Evolutionary conservation across 2,797 vertebrate genomes (phyloP), one percentile per base, ranked within the genome.

Genomic region (Dendrocincla fuliginosa): DNA sequence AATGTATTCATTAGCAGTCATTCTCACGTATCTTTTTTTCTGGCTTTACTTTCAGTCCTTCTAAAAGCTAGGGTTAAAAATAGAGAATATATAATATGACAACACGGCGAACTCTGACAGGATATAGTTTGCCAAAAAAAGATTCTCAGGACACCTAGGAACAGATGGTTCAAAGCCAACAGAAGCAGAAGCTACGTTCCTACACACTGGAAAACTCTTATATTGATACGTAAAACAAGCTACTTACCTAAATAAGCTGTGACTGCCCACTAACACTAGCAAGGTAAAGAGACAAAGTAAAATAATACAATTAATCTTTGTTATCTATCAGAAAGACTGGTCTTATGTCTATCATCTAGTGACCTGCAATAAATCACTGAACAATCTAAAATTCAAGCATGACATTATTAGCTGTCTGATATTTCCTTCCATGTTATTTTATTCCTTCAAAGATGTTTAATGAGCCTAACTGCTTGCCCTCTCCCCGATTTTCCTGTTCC

Each of bases 401-500:
- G 37, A 37, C 4, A 33, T 56, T 82, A 39, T 63, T 56, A 71
- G 10, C 4, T 70, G 11, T 39, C 35, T 81, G 24, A 14, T 55
- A 80, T n/a, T 77, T 67, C 2, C 0, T 14, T 65, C 61, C 49
- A 28, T 42, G 6, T 33, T 69, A n/a, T 41, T 86, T 61, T 46
- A 23, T 69, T 61, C 7, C 2, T 75, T 68, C 47, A 49, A 52
- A 23, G 2, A 16, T 64, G 3, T 28, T 22, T 12, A 78, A 35
- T 28, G 10, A 77, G 6, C 5, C 22, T 59, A 61, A 74, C 53
- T 46, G 20, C 44, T 11, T 11, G 11, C 44, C 20, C 44, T 3
- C 0, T 0, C 3, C 1, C 5, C 42, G 5, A 9, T 56, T 61
- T 59, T 70, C 70, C 15, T 14, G 18, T 67, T 80, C 4, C 6